Percentiles rank a stretch among this genome's conserved stretches.
Evolutionary conservation across 2,888 invertebrate species (phyloP).

Genomic region (Chorisops tibialis): DNA sequence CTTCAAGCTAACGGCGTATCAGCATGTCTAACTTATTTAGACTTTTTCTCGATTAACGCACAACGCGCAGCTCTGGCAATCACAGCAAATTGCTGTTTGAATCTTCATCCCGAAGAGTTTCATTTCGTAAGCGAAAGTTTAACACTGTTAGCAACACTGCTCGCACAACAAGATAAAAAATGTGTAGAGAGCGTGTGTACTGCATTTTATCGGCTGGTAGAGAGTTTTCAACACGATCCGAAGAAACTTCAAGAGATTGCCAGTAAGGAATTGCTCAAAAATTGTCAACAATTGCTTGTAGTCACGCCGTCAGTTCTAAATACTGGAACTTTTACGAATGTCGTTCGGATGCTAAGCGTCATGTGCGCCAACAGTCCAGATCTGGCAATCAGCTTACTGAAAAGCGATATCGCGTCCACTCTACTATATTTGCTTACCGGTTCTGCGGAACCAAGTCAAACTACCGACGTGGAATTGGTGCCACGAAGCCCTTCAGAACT

Average conservation of each 20-base stretch:
- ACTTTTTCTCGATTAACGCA: slow-evolving; percentile 98
- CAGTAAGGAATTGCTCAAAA: slow-evolving; percentile 79
- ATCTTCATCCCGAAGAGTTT: slow-evolving; percentile 90
- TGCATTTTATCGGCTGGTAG: slow-evolving; percentile 93
- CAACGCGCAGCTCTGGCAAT: slow-evolving; percentile 95
- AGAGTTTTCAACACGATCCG: slow-evolving; percentile 92
- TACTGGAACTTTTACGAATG: slow-evolving; percentile 92
- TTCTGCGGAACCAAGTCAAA: slow-evolving; percentile 59
- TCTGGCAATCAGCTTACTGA: slow-evolving; percentile 84
- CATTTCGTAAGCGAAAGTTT: slow-evolving; percentile 86
- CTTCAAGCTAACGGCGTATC: slow-evolving; percentile 92
- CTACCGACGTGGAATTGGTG: slow-evolving; percentile 73
- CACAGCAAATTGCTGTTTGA: slow-evolving; percentile 97
- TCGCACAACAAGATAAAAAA: slow-evolving; percentile 91
- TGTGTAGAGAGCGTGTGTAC: slow-evolving; percentile 96
- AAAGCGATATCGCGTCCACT: slow-evolving; percentile 95
- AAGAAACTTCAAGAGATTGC: slow-evolving; percentile 90
- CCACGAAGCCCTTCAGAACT: slow-evolving; percentile 92
- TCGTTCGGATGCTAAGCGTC: slow-evolving; percentile 91
- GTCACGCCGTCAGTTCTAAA: slow-evolving; percentile 94
- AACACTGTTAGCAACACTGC: slow-evolving; percentile 73
- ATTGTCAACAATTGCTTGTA: slow-evolving; percentile 87
- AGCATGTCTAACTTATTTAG: slow-evolving; percentile 93
- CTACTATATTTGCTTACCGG: slow-evolving; percentile 93
- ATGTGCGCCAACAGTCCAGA: slow-evolving; percentile 96